These are phyloP conservation scores for Ianthella basta DNA, from an alignment of 37 sponge, comb jelly and placozoan species.

Conservation along the genomic window DNA sequence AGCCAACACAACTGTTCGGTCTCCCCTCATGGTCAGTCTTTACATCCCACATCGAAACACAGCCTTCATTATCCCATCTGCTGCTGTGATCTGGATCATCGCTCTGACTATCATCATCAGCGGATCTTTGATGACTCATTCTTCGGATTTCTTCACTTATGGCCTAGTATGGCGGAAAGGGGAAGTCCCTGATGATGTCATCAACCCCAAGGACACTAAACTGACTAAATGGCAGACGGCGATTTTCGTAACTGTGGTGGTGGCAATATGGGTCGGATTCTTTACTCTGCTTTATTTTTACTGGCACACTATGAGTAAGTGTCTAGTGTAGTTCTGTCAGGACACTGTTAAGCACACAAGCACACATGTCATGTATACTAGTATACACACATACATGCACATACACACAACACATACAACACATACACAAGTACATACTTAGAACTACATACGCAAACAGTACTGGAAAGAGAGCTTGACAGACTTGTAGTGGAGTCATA, in stretches of 20 bases:
- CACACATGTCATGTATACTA: too few species aligned
- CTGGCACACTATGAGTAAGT: conserved; percentile 73
- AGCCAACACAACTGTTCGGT: too few species aligned
- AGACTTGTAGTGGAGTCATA: too few species aligned
- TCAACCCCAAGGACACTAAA: not conserved
- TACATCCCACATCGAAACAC: too few species aligned
- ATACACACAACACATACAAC: not conserved
- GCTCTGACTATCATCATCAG: conserved; percentile 58
- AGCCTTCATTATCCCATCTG: not conserved
- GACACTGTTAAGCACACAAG: not conserved
- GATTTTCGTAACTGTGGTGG: conserved; percentile 21
- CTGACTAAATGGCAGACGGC: not conserved
- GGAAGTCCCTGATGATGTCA: conserved; percentile 8
- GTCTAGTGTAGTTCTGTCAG: not conserved
- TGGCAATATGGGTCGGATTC: conserved; percentile 55
- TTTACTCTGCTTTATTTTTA: conserved; percentile 84
- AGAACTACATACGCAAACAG: too few species aligned
- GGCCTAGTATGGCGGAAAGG: conserved; percentile 68
- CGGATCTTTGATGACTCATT: conserved; percentile 53
- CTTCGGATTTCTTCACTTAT: conserved; percentile 61
- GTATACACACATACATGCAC: conserved; percentile 10
- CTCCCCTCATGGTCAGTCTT: too few species aligned
- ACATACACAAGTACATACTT: too few species aligned
- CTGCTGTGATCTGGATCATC: conserved; percentile 36
- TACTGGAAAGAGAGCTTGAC: too few species aligned